Evolutionary conservation across 2,113 vertebrate species (phyloP).

Genomic region (Nesoenas mayeri): DNA sequence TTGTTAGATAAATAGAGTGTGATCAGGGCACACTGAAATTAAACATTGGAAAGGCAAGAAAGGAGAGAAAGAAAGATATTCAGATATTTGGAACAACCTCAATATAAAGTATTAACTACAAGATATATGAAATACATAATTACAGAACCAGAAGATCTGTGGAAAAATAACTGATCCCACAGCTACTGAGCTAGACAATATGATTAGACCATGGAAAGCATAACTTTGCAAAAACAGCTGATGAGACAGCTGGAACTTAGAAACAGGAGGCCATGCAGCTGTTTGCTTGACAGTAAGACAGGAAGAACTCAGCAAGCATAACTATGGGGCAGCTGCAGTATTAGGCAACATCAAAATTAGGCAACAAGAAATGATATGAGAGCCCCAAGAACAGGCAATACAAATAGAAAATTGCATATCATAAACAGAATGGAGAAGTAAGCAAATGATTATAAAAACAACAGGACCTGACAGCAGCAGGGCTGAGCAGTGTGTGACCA

Average conservation of each 20-base stretch:
- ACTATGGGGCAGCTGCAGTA: background rate
- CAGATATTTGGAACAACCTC: background rate
- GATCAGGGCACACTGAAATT: constrained; percentile 5
- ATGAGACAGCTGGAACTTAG: constrained; percentile 27
- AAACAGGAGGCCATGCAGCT: background rate
- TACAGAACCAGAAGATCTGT: background rate
- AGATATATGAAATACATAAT: background rate
- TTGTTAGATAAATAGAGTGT: background rate
- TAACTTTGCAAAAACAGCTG: background rate
- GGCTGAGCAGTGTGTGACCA: background rate
- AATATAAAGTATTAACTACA: background rate
- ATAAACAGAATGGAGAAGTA: background rate
- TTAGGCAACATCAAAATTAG: background rate
- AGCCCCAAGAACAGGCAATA: background rate
- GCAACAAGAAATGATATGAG: background rate
- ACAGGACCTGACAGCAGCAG: constrained; percentile 16
- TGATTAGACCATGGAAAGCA: background rate
- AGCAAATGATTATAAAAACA: background rate
- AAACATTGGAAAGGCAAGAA: background rate
- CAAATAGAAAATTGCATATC: background rate
- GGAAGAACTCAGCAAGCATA: background rate
- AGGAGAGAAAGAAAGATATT: background rate
- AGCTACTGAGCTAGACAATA: background rate
- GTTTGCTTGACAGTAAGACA: background rate
- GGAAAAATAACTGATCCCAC: background rate